Conservation (phyloP, 92 coral and sea anemone species). For the Zoanthus sociatus region DNA sequence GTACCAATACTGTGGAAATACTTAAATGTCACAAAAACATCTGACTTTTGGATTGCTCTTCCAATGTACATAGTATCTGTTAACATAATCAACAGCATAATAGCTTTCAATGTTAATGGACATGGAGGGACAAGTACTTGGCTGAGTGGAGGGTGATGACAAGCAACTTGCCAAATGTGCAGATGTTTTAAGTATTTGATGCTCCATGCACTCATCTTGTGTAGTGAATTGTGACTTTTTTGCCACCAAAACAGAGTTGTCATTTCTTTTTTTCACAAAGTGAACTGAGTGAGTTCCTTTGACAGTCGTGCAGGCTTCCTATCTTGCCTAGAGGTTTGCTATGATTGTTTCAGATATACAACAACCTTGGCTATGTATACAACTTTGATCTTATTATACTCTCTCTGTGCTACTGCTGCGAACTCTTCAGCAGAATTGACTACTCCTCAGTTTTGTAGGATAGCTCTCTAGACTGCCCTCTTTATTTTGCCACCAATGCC, state of each 20-base stretch:
- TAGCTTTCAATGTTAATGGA: conserved; percentile 23
- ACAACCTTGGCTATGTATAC: conserved; percentile 17
- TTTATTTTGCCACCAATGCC: conserved; percentile 58
- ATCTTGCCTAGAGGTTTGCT: conserved; percentile 24
- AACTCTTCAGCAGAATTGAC: conserved; percentile 40
- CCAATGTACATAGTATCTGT: neutral
- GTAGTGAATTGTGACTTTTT: conserved; percentile 16
- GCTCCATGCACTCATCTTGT: conserved; percentile 21
- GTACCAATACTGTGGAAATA: too few species aligned
- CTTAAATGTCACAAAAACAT: too few species aligned
- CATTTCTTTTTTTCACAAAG: conserved; percentile 9
- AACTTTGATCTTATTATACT: conserved; percentile 13
- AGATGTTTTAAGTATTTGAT: conserved; percentile 3
- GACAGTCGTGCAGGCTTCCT: conserved; percentile 21
- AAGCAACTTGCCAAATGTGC: neutral
- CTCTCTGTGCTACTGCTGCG: conserved; percentile 3
- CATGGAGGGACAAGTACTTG: neutral
- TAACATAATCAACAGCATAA: conserved; percentile 43
- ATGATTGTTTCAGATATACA: conserved; percentile 12
- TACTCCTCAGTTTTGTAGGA: conserved; percentile 49
- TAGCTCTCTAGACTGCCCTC: conserved; percentile 54
- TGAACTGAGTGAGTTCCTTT: conserved; percentile 20
- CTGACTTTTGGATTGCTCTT: conserved; percentile 34
- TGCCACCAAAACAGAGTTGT: conserved; percentile 25
- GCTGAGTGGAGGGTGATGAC: conserved; percentile 20